These are phyloP conservation scores for Oryzaephilus surinamensis DNA, from an alignment of 1,140 invertebrate species.

Conservation along the genomic window DNA sequence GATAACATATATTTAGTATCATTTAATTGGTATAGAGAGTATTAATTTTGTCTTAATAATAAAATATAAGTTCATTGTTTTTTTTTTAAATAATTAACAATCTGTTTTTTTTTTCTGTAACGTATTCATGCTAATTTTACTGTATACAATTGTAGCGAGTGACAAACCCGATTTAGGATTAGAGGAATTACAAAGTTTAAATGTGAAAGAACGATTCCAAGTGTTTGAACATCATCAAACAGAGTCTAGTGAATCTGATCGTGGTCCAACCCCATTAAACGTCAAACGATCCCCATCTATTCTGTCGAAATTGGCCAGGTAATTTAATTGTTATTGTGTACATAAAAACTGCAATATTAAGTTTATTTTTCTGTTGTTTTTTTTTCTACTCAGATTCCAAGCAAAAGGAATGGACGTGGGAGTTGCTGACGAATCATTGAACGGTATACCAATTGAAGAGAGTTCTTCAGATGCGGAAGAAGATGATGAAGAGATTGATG, in stretches of 20 bases:
- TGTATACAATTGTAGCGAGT: slow-evolving; percentile 49
- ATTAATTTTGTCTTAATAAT: too few relatives aligned
- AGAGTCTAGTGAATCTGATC: slow-evolving; percentile 36
- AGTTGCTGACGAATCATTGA: slow-evolving; percentile 60
- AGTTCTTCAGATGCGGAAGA: slow-evolving; percentile 56
- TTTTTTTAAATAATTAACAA: not conserved
- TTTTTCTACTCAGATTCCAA: slow-evolving; percentile 51
- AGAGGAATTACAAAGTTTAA: slow-evolving; percentile 68
- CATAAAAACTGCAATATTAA: too few relatives aligned
- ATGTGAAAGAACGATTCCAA: slow-evolving; percentile 78
- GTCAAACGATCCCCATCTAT: slow-evolving; percentile 66
- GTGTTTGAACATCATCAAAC: slow-evolving; percentile 59
- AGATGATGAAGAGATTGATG: slow-evolving; percentile 39
- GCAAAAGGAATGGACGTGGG: slow-evolving; percentile 71
- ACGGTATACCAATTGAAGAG: slow-evolving; percentile 53
- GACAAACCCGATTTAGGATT: slow-evolving; percentile 82
- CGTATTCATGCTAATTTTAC: slow-evolving; percentile 1
- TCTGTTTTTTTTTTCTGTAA: not conserved
- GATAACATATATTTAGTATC: too few relatives aligned
- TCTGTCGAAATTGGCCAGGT: slow-evolving; percentile 71
- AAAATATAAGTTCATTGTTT: not conserved
- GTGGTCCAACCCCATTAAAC: slow-evolving; percentile 45
- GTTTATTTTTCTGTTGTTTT: slow-evolving; percentile 2
- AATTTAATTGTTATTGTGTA: too few relatives aligned
- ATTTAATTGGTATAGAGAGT: too few relatives aligned